A percentile compares a stretch with the other conserved stretches of the same genome.
Conservation (phyloP, 2,888 invertebrate genomes). For the Mesochorus sp. region DNA sequence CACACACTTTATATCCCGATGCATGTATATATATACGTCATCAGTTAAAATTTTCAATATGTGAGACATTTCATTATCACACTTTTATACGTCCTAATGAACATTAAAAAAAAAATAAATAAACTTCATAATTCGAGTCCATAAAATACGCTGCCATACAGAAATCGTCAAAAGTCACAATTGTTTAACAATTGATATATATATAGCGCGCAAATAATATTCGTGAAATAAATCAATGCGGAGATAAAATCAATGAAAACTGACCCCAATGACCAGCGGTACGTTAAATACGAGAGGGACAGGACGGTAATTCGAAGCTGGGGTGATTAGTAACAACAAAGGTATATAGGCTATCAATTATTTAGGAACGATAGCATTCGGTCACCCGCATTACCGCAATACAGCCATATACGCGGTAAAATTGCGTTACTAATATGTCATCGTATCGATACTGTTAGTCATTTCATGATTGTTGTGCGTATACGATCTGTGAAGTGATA, state of each 20-base stretch:
- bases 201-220: neutral
- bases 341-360: slow-evolving; percentile 56
- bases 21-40: neutral
- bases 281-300: slow-evolving; percentile 29
- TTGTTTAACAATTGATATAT: too few relatives aligned
- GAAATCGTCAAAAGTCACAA: too few relatives aligned
- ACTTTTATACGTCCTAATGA: neutral
- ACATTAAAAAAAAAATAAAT: neutral
- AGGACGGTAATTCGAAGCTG: slow-evolving; percentile 35
- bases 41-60: neutral
- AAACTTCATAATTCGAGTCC: too few relatives aligned
- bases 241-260: slow-evolving; percentile 3
- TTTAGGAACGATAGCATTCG: slow-evolving; percentile 51
- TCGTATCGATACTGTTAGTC: too few relatives aligned
- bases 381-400: slow-evolving; percentile 54
- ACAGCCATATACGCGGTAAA: slow-evolving; percentile 36
- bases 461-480: too few relatives aligned
- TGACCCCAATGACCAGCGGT: slow-evolving; percentile 4
- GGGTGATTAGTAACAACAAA: slow-evolving; percentile 55
- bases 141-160: too few relatives aligned
- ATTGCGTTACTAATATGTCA: slow-evolving; percentile 23
- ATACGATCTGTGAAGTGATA: neutral
- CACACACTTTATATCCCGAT: too few relatives aligned
- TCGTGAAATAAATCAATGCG: neutral
- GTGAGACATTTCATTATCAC: neutral